Evolutionary conservation across 2,113 vertebrate genomes (phyloP).

Genomic region (Anas platyrhynchos): DNA sequence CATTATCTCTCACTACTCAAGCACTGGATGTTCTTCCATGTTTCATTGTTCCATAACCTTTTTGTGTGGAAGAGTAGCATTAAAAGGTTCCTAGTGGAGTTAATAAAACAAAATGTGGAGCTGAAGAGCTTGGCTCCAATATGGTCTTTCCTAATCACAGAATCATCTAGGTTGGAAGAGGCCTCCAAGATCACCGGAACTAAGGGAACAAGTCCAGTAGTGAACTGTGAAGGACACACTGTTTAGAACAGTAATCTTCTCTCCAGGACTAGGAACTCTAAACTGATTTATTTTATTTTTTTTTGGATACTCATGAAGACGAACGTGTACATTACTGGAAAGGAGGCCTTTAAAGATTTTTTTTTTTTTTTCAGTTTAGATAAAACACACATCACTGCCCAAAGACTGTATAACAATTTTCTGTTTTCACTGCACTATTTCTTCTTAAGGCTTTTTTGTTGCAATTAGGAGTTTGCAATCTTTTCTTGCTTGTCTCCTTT

Average conservation of each 20-base stretch:
- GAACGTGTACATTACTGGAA: background rate
- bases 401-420: background rate
- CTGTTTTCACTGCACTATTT: constrained; percentile 40
- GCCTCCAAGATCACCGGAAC: too few relatives aligned
- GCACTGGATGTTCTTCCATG: background rate
- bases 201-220: background rate
- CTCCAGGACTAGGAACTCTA: constrained; percentile 1
- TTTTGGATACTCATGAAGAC: background rate
- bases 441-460: constrained; percentile 41
- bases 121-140: background rate
- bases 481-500: constrained; percentile 26
- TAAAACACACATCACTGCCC: background rate
- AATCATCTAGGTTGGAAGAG: too few relatives aligned
- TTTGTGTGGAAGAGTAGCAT: constrained; percentile 7
- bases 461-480: constrained; percentile 15
- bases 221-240: background rate
- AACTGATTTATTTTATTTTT: background rate
- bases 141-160: constrained; percentile 5
- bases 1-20: background rate
- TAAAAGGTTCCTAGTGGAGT: constrained; percentile 10
- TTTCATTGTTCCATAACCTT: background rate
- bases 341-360: background rate
- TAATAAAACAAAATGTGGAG: background rate
- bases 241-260: constrained; percentile 1
- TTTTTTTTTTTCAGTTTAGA: background rate